A percentile compares a stretch with the other conserved stretches of the same genome.
Conservation (phyloP, 2,888 invertebrate species). For the Capitulum mitella region DNA sequence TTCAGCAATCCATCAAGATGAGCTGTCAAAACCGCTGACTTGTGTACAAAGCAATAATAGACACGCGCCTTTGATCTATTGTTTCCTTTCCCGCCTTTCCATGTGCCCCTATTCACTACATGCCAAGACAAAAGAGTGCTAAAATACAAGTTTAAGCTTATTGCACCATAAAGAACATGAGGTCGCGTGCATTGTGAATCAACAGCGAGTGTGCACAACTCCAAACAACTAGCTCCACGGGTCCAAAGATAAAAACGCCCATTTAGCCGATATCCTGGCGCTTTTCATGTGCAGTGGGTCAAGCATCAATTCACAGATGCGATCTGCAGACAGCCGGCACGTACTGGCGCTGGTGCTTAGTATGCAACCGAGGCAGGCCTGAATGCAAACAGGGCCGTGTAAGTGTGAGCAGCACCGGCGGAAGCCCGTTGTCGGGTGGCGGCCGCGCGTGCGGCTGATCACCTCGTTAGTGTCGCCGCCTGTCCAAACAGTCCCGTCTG, state of each 20-base stretch:
- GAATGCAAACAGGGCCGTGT: not conserved
- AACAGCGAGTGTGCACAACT: no score
- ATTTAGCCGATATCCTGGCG: no score
- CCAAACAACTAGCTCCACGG: no score
- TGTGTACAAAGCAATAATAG: conserved; percentile 17
- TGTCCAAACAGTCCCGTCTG: not conserved
- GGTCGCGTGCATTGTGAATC: no score
- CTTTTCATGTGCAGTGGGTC: no score
- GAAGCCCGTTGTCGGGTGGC: not conserved
- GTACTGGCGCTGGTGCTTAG: not conserved
- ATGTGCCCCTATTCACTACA: not conserved
- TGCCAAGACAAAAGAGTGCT: not conserved
- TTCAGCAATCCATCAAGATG: not conserved
- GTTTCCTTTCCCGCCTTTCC: not conserved
- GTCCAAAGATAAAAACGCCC: no score
- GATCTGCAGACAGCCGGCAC: not conserved
- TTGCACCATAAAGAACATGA: no score
- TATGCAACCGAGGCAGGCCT: not conserved
- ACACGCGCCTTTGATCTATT: not conserved
- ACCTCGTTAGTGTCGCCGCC: not conserved
- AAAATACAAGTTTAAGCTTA: not conserved
- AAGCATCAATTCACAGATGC: not conserved
- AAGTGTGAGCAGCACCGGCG: not conserved
- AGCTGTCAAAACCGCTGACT: conserved; percentile 12
- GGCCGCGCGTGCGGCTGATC: not conserved